A percentile compares a stretch with the other conserved stretches of the same genome.
These are phyloP conservation scores for Callopanchax toddi DNA, from an alignment of 2,113 vertebrate genomes.

Conservation along the genomic window DNA sequence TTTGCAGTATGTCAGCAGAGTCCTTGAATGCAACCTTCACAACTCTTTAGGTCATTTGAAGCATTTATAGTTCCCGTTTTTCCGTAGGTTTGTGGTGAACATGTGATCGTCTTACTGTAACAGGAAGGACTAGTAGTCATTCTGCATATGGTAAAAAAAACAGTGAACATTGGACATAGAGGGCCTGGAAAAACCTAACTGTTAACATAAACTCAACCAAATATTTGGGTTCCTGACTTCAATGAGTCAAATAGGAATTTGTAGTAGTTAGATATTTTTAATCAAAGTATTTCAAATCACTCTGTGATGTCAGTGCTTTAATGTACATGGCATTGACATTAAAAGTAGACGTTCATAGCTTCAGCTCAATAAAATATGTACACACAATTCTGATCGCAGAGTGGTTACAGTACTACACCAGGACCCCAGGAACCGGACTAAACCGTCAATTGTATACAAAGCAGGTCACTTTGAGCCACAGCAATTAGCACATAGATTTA, in stretches of 20 bases:
- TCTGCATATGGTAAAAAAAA: neutral
- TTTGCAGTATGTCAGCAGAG: constrained; percentile 4
- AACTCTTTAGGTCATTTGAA: constrained; percentile 9
- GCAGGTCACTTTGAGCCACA: neutral
- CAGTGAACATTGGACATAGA: neutral
- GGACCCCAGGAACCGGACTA: no score
- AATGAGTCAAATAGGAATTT: no score
- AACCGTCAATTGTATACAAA: neutral
- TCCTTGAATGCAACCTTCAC: constrained; percentile 7
- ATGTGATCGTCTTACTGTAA: neutral
- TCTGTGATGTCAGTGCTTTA: constrained; percentile 9
- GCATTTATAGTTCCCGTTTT: constrained; percentile 2
- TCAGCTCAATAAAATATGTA: constrained; percentile 1
- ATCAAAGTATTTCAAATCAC: constrained; percentile 15
- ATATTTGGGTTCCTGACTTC: constrained; percentile 2
- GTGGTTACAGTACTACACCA: no score
- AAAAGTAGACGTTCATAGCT: constrained; percentile 9
- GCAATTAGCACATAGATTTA: neutral
- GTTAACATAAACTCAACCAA: neutral
- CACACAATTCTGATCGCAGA: no score
- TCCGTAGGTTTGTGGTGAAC: constrained; percentile 6
- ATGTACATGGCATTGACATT: constrained; percentile 23
- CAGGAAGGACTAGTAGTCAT: constrained; percentile 1
- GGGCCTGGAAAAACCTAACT: constrained; percentile 1
- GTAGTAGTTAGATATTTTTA: no score